Base-by-base conservation (phyloP, 2,888 invertebrate genomes). In the Liodrosophila aerea region DNA sequence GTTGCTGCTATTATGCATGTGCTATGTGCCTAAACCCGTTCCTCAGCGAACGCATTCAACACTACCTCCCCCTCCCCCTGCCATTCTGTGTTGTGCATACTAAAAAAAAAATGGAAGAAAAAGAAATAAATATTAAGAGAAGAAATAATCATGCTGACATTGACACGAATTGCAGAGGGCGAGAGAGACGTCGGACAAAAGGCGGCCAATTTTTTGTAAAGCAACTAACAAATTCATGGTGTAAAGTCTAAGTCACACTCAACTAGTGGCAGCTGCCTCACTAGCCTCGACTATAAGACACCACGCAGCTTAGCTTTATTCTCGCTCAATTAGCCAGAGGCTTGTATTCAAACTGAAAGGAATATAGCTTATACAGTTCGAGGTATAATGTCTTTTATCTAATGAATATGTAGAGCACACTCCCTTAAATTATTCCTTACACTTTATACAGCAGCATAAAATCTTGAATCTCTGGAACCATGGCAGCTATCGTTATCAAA, bases 151-250 rank as follows among this genome's bases (percentile, higher is more conserved):
- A 81, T 58, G 81, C 73, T 82, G 84, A 77, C 82, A 81, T 82
- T 82, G 82, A 84, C 84, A 81, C 81, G 64, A 81, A 83, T 80
- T 80, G 73, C 72, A 71, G 72, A 67, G 54, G 43, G 50, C 64
- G n/a, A n/a, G n/a, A n/a, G n/a, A n/a, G n/a, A n/a, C 22, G 22
- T 22, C 22, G 22, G 44, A 62, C 62, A 65, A 64, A 56, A 41
- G 53, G 40, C 71, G 43, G 47, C 57, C 74, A 69, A 69, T 64
- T 69, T 53, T 47, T 53, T 51, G 52, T 29, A 63, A 18, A 30
- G 12, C 39, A 34, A 3, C 53, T 37, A 49, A 64, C 59, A 58
- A 50, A 64, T 46, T 53, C 64, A 61, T 41, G 49, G 64, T 50
- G 53, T 70, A 44, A 57, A 70, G 70, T 70, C 64, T 64, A 71